Percentiles rank a stretch among this genome's conserved stretches.
These are phyloP conservation scores for Liasis olivaceus DNA, from an alignment of 2,797 vertebrate species.

Conservation along the genomic window DNA sequence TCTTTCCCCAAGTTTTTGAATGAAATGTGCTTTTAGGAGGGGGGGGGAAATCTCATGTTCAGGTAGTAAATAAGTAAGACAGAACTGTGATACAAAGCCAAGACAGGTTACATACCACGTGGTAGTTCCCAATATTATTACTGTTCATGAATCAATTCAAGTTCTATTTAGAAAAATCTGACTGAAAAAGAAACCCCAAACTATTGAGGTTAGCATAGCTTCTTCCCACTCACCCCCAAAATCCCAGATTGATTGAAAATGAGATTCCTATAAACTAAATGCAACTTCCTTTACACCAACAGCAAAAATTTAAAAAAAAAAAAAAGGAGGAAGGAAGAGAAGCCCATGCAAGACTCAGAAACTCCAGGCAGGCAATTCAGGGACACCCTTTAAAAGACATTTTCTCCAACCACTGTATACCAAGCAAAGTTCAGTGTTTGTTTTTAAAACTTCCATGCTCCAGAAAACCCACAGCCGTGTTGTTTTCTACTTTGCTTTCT, in stretches of 20 bases:
- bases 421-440: constrained; percentile 47
- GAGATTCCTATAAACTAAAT: constrained; percentile 35
- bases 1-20: neutral
- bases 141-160: neutral
- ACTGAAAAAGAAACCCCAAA: constrained; percentile 37
- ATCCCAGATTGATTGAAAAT: constrained; percentile 15
- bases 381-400: neutral
- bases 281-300: constrained; percentile 50
- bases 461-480: neutral
- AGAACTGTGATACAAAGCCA: neutral
- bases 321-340: constrained; percentile 55
- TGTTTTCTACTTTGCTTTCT: neutral
- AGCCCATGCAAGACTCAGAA: constrained; percentile 58
- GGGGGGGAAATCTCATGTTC: neutral
- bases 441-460: neutral
- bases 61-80: neutral
- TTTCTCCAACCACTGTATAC: constrained; percentile 45
- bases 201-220: neutral
- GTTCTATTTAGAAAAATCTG: accelerated
- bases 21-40: neutral
- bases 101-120: neutral
- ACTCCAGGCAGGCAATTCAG: constrained; percentile 53
- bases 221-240: neutral
- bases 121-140: neutral
- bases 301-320: constrained; percentile 50